These are phyloP conservation scores for Ctenosaura bakeri DNA, from an alignment of 2,797 vertebrate genomes.

Conservation along the genomic window DNA sequence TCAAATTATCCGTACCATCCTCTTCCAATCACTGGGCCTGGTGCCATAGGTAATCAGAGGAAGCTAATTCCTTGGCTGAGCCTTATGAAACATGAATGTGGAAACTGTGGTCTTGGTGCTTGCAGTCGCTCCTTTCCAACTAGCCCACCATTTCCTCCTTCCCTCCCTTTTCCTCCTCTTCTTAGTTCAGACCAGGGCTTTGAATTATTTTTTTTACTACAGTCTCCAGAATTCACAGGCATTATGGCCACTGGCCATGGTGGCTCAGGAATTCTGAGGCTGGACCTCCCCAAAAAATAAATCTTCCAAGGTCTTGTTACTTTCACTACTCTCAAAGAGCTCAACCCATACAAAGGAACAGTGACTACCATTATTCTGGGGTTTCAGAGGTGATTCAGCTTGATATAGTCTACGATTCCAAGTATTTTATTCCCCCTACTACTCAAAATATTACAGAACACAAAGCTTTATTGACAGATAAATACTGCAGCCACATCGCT, in stretches of 20 bases:
- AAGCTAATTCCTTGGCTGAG: neutral
- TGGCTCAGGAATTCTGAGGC: no score
- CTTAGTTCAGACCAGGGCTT: neutral
- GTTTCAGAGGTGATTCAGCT: neutral
- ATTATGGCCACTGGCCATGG: no score
- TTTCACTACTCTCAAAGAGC: neutral
- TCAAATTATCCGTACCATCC: neutral
- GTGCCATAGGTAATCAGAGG: neutral
- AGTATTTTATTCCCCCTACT: neutral
- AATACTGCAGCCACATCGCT: slow-evolving; percentile 38
- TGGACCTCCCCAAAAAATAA: no score
- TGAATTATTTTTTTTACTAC: no score
- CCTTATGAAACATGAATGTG: neutral
- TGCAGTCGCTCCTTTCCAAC: neutral
- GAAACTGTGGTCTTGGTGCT: neutral
- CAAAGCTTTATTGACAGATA: slow-evolving; percentile 33
- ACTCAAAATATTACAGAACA: slow-evolving; percentile 30
- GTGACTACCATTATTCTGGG: neutral
- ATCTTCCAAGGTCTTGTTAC: neutral
- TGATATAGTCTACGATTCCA: neutral
- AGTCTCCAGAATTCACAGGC: no score
- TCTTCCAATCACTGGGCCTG: neutral
- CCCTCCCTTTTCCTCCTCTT: neutral
- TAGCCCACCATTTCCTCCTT: neutral
- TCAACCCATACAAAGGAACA: neutral